phyloP scores from a whole-genome alignment of 2,888 invertebrate species.

The Acrobasis consociella region DNA sequence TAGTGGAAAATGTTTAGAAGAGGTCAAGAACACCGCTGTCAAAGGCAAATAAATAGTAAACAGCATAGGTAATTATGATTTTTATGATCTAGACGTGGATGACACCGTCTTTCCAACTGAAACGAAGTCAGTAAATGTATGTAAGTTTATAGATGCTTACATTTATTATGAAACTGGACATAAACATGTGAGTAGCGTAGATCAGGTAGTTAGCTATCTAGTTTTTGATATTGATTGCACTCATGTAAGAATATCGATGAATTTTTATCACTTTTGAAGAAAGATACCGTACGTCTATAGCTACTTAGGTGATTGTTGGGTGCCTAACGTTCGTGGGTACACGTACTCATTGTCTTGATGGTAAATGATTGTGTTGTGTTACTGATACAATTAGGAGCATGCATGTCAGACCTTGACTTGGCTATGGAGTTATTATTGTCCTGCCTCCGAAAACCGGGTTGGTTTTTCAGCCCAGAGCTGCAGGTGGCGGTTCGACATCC shows the following conservation, averaged over 20 bases:
- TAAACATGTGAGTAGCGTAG: too few relatives aligned
- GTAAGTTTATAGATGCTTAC: too few relatives aligned
- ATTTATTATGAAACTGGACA: too few relatives aligned
- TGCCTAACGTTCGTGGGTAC: background rate
- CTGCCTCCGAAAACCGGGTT: slow-evolving; percentile 39
- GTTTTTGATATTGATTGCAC: too few relatives aligned
- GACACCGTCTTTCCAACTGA: too few relatives aligned
- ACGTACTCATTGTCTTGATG: slow-evolving; percentile 23
- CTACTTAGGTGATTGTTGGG: background rate
- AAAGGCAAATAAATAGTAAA: slow-evolving; percentile 1
- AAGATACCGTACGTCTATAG: background rate
- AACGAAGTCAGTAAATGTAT: too few relatives aligned
- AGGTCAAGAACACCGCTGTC: background rate
- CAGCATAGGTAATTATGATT: background rate
- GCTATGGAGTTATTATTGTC: slow-evolving; percentile 58
- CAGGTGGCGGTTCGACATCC: background rate
- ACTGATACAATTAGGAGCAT: slow-evolving; percentile 46
- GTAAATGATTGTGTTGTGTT: slow-evolving; percentile 38
- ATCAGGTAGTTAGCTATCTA: too few relatives aligned
- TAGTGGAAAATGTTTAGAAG: too few relatives aligned
- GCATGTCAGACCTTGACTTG: slow-evolving; percentile 51
- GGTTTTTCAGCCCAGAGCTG: slow-evolving; percentile 33
- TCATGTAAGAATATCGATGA: too few relatives aligned
- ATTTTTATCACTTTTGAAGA: too few relatives aligned
- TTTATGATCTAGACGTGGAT: background rate